Conservation (phyloP, 2,888 invertebrate genomes). For the Epinotia ramella region DNA sequence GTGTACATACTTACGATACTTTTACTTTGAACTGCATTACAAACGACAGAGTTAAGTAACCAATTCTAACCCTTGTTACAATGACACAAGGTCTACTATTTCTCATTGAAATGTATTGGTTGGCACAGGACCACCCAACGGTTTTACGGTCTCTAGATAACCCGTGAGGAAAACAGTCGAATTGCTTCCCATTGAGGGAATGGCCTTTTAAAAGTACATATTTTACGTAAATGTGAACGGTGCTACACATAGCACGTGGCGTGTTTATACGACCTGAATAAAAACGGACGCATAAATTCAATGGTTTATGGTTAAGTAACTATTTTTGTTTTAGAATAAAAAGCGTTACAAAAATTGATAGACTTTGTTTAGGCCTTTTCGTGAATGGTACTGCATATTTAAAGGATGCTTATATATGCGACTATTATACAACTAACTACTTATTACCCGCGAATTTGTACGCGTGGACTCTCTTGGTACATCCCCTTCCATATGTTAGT, state of each 20-base stretch:
- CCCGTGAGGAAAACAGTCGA: constrained; percentile 28
- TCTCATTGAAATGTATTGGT: neutral
- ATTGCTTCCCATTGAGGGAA: constrained; percentile 24
- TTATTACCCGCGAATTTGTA: no score
- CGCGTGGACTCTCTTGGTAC: no score
- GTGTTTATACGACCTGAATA: constrained; percentile 14
- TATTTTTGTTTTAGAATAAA: neutral
- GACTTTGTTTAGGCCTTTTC: no score
- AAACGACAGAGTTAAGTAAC: neutral
- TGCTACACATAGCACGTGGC: constrained; percentile 26
- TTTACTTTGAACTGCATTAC: neutral
- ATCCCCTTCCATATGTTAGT: no score
- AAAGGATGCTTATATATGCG: no score
- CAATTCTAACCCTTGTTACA: neutral
- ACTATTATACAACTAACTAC: no score
- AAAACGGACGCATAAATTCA: constrained; percentile 12
- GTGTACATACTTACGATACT: neutral
- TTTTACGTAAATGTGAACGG: constrained; percentile 23
- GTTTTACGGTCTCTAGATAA: constrained; percentile 25
- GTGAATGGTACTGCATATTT: no score
- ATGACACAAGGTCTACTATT: neutral
- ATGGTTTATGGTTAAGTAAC: constrained; percentile 9
- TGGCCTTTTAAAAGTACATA: constrained; percentile 37
- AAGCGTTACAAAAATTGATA: neutral
- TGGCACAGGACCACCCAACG: constrained; percentile 25